A percentile compares a stretch with the other conserved stretches of the same genome.
phyloP scores from a whole-genome alignment of 2,797 vertebrate genomes.

The Percopsis omiscomaycus region DNA sequence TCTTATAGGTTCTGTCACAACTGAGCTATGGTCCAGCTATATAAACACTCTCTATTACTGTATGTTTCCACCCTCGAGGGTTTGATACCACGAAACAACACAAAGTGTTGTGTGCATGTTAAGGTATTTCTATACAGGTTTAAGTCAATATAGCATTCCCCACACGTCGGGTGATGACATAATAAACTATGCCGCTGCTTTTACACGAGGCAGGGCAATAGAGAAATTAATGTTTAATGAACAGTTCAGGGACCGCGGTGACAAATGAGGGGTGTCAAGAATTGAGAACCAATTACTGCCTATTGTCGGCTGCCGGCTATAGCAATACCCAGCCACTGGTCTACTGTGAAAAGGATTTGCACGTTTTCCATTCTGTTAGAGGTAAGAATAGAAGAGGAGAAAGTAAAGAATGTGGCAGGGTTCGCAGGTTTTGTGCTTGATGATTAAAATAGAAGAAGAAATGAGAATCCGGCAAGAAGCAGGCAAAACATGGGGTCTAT shows the following conservation, averaged over 20 bases:
- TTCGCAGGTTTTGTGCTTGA: neutral
- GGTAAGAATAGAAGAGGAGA: neutral
- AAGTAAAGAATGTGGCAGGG: constrained; percentile 1
- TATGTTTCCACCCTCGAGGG: constrained; percentile 21
- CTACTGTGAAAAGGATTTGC: constrained; percentile 45
- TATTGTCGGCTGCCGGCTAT: constrained; percentile 5
- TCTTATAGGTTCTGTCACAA: constrained; percentile 54
- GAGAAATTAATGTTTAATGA: constrained; percentile 12
- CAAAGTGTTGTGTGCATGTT: neutral
- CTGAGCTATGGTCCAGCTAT: constrained; percentile 36
- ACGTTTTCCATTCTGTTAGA: constrained; percentile 13
- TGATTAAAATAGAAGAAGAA: neutral
- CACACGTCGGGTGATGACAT: neutral
- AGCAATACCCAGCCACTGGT: constrained; percentile 23
- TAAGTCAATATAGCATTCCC: neutral
- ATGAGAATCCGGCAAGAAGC: neutral
- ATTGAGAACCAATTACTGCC: constrained; percentile 41
- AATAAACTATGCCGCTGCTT: constrained; percentile 18
- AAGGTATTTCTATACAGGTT: neutral
- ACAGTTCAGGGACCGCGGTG: constrained; percentile 5
- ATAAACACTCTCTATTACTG: constrained; percentile 8
- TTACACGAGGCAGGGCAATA: constrained; percentile 16
- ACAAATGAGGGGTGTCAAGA: constrained; percentile 39
- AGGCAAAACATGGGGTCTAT: constrained; percentile 1
- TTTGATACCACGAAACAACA: constrained; percentile 8